Conservation (phyloP, 2,797 vertebrate species). For the Hemitrygon akajei region DNA sequence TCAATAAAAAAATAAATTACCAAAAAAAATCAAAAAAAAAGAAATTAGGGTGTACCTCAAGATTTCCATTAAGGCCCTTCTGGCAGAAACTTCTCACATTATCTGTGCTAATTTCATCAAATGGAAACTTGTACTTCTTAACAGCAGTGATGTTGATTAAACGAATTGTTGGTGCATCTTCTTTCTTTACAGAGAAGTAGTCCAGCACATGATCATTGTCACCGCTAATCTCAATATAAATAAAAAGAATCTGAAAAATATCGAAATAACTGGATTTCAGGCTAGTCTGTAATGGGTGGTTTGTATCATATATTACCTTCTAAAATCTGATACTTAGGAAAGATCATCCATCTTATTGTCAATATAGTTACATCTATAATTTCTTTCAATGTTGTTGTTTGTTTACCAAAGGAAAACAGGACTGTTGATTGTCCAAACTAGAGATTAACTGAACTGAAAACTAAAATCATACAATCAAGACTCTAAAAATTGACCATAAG, state of each 20-base stretch:
- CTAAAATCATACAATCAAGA: too few species aligned
- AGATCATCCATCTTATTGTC: too few species aligned
- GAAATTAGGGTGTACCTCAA: conserved; percentile 62
- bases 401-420: background rate
- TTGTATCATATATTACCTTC: background rate
- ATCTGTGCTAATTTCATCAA: conserved; percentile 42
- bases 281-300: background rate
- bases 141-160: conserved; percentile 66
- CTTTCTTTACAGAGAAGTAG: conserved; percentile 67
- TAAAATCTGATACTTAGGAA: background rate
- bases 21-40: too few species aligned
- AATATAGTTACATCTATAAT: background rate
- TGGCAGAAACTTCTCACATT: conserved; percentile 60
- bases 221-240: conserved; percentile 62
- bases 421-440: background rate
- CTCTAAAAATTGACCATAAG: background rate
- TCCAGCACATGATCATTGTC: conserved; percentile 56
- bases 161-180: conserved; percentile 62
- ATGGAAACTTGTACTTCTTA: conserved; percentile 62
- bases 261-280: background rate
- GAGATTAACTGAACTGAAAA: background rate
- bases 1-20: too few species aligned
- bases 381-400: too few species aligned
- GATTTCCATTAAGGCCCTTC: conserved; percentile 59
- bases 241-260: conserved; percentile 68